Evolutionary conservation across 1,140 invertebrate genomes (phyloP).

Genomic region (Triops cancriformis): DNA sequence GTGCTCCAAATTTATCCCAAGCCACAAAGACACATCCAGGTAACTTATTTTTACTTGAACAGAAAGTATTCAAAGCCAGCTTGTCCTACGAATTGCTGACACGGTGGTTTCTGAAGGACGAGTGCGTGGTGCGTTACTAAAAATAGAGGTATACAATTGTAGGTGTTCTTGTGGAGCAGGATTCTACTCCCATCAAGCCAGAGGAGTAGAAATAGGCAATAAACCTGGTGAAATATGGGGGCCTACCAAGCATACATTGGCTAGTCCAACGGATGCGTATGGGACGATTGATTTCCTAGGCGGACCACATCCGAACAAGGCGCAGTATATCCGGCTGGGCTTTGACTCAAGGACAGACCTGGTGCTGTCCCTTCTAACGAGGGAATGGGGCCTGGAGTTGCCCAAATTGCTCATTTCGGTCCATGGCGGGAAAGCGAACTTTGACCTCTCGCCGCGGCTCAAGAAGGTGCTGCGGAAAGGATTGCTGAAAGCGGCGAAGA

Average conservation of each 20-base stretch:
- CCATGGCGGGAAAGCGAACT: constrained; percentile 93
- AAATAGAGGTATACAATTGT: not conserved
- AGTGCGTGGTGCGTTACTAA: not conserved
- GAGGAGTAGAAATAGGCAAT: not conserved
- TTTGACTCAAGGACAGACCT: constrained; percentile 89
- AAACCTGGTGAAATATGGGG: constrained; percentile 38
- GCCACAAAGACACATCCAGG: constrained; percentile 70
- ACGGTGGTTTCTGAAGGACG: not conserved
- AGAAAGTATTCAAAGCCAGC: not conserved
- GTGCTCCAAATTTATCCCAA: constrained; percentile 81
- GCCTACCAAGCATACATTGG: constrained; percentile 69
- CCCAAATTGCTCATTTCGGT: constrained; percentile 95
- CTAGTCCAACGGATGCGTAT: constrained; percentile 84
- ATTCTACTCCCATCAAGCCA: constrained; percentile 15
- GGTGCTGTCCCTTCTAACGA: constrained; percentile 80
- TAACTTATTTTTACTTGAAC: constrained; percentile 44
- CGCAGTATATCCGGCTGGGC: constrained; percentile 84
- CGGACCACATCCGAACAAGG: constrained; percentile 88
- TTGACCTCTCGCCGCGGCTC: no score
- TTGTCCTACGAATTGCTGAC: not conserved
- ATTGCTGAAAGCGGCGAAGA: no score
- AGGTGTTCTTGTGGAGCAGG: constrained; percentile 18
- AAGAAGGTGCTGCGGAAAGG: no score
- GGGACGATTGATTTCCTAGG: constrained; percentile 97
- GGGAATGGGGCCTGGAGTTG: constrained; percentile 87